Conservation (phyloP, 2,113 vertebrate genomes). For the Oxygymnocypris stewartii region DNA sequence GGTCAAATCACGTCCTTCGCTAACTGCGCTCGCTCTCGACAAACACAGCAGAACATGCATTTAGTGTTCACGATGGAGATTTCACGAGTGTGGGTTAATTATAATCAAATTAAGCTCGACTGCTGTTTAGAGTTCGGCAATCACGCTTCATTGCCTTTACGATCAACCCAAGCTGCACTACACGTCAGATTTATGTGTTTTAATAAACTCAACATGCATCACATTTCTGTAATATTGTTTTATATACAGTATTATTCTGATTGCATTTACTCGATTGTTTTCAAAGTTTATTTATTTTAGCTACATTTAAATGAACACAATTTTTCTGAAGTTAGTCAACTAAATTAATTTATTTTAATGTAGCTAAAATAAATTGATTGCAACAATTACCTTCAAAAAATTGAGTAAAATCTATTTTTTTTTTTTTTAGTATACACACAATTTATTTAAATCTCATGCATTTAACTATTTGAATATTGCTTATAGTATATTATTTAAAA, state of each 20-base stretch:
- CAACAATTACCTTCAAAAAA: no score
- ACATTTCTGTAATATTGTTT: background rate
- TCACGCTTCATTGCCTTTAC: background rate
- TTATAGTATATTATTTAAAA: background rate
- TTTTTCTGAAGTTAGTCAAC: no score
- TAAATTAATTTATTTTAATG: no score
- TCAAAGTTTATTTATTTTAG: no score
- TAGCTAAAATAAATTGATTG: no score
- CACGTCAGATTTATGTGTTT: background rate
- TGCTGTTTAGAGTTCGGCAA: background rate
- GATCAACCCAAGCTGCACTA: background rate
- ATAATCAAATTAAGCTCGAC: background rate
- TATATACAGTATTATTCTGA: background rate
- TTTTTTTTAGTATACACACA: background rate
- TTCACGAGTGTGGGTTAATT: background rate
- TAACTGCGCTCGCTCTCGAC: background rate
- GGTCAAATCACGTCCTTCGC: slow-evolving; percentile 17
- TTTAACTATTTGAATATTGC: background rate
- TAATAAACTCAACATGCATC: background rate
- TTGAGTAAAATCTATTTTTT: no score
- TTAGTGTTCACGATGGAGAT: background rate
- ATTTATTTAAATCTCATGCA: background rate
- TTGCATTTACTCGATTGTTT: no score
- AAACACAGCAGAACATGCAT: background rate
- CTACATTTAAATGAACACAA: no score